phyloP scores from a whole-genome alignment of 2,888 invertebrate species.

The Erynnis tages region DNA sequence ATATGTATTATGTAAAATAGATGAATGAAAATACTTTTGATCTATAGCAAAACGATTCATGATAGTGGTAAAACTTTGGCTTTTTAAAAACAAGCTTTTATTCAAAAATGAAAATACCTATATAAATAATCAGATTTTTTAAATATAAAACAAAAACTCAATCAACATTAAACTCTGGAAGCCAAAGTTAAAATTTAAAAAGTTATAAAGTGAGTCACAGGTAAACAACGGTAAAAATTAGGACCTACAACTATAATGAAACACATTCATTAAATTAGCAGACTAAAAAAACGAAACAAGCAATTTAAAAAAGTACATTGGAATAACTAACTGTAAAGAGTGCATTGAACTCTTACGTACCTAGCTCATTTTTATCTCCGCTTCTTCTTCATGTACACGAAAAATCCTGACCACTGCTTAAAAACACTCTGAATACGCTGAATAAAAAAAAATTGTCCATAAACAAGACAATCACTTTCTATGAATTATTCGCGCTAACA shows the following conservation, averaged over 20 bases:
- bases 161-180: too few species aligned
- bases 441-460: background rate
- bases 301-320: constrained; percentile 2
- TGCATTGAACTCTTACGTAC: constrained; percentile 13
- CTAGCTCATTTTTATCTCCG: background rate
- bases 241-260: background rate
- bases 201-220: too few species aligned
- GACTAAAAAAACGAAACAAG: background rate
- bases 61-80: too few species aligned
- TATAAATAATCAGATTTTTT: too few species aligned
- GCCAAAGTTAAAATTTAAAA: too few species aligned
- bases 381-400: background rate
- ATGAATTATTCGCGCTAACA: too few species aligned
- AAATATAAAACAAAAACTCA: too few species aligned
- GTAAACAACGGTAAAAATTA: background rate
- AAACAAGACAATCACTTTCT: background rate
- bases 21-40: too few species aligned
- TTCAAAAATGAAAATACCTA: too few species aligned
- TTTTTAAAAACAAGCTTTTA: too few species aligned
- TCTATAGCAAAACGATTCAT: too few species aligned
- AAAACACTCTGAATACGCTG: background rate
- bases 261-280: background rate
- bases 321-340: constrained; percentile 2
- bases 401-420: background rate
- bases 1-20: too few species aligned